Conservation (phyloP, 2,113 vertebrate genomes). For the Mobula birostris region DNA sequence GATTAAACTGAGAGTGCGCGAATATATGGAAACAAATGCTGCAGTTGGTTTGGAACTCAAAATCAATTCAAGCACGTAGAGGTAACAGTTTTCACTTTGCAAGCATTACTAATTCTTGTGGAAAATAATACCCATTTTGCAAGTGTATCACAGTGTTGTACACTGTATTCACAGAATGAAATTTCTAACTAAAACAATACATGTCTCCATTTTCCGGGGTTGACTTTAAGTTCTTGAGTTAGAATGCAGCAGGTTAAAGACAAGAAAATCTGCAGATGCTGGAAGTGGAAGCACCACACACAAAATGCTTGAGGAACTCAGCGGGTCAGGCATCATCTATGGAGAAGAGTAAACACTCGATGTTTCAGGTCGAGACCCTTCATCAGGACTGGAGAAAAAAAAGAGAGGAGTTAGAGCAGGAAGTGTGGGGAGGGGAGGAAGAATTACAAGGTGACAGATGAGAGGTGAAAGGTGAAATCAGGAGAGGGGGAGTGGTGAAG, state of each 20-base stretch:
- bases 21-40: neutral
- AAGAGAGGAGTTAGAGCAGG: too few species aligned
- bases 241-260: neutral
- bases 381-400: too few species aligned
- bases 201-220: neutral
- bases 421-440: too few species aligned
- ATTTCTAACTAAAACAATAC: neutral
- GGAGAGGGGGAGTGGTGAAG: too few species aligned
- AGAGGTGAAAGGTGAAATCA: too few species aligned
- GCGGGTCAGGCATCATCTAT: too few species aligned
- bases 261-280: too few species aligned
- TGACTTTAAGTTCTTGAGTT: neutral
- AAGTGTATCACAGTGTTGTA: neutral
- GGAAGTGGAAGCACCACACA: too few species aligned
- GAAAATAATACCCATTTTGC: conserved; percentile 16
- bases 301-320: too few species aligned
- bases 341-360: too few species aligned
- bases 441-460: too few species aligned
- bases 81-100: neutral
- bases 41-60: neutral
- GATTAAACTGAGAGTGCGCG: neutral
- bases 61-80: neutral
- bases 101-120: neutral
- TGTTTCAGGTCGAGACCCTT: too few species aligned
- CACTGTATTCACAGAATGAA: neutral